Evolutionary conservation across 2,888 invertebrate genomes (phyloP), one percentile per base, ranked within the genome.

Genomic region (Ochropleura plecta): DNA sequence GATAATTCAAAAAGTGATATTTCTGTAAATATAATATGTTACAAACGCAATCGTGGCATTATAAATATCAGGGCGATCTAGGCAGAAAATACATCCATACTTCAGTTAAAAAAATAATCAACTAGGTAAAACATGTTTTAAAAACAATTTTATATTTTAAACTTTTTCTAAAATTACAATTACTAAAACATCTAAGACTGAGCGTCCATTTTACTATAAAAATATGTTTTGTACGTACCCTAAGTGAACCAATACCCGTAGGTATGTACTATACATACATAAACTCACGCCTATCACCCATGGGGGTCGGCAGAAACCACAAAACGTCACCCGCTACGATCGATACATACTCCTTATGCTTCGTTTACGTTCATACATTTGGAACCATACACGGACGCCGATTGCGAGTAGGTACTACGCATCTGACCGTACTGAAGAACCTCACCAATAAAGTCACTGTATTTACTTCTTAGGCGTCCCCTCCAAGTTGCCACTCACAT

Each of bases 171-270:
- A 75, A 68, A 71, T 79, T 30, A 73, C 64, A 18, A 53, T 44
- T 70, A 76, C 71, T 78, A 66, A 62, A 82, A 76, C 62, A 73
- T 76, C 68, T 77, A 78, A 78, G 53, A 68, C 81, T 80, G 86
- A 79, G 64, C 77, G 75, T 83, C 77, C 9, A 78, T 83, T 86
- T 88, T 73, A 78, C 86, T 88, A 88, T 82, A 88, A 88, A 88
- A 88, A 88, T 88, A 88, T 81, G 80, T 82, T 84, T 79, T 81
- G 49, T 75, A 77, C 63, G 44, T 87, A 78, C 62, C 59, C 62
- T 82, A 73, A 57, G 9, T 63, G 53, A 71, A 67, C 64, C 30
- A 49, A 68, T 80, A 80, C 64, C 67, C 73, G 73, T 57, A 69
- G 70, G 73, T 76, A 74, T 16, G 40, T 59, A 40, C 63, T 73